Base-by-base conservation (phyloP, 2,797 vertebrate genomes). In the Alcedo quadribrachys region DNA sequence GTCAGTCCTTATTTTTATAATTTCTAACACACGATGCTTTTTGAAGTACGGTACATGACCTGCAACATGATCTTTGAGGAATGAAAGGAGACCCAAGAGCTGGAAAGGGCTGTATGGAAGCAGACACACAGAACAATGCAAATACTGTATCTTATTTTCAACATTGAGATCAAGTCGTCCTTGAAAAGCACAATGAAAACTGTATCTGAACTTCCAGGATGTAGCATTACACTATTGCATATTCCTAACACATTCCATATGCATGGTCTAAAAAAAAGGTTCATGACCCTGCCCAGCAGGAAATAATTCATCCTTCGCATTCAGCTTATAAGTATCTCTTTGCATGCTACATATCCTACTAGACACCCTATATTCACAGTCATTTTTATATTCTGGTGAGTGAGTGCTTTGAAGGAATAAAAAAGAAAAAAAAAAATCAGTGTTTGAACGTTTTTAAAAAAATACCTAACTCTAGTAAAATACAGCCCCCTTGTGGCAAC, bases 401-500 rank as follows among this genome's bases (percentile, higher is more conserved):
- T 13, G 21, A 78, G 43, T 15, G 13, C 71, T 67, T 70, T 9
- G 46, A 62, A 84, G 46, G 45, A 24, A 18, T 33, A 28, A 27
- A 58, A 35, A 12, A 9, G 48, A 66, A 67, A 66, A n/a, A 37
- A 37, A 14, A 37, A 37, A 58, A 83, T 19, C 13, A 15, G 8
- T 9, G 16, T 32, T 84, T 22, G 28, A n/a, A 66, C 81, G 11
- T 43, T 45, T 67, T 54, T 5, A 28, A 20, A 0, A 53, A 61
- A 66, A 82, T 83, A 54, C 5, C 43, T 45, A 94, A 89, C 93
- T 89, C 66, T 75, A 70, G 84, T 83, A 92, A 95, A 92, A 95
- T 24, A 74, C 5, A 55, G 95, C 96, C 97, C 96, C 80, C 97
- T 97, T 85, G 95, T 97, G 97, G 96, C 73, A 88, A 93, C 15